These are phyloP conservation scores for Muntiacus muntjak DNA, from an alignment of 2,113 vertebrate species.

Conservation along the genomic window DNA sequence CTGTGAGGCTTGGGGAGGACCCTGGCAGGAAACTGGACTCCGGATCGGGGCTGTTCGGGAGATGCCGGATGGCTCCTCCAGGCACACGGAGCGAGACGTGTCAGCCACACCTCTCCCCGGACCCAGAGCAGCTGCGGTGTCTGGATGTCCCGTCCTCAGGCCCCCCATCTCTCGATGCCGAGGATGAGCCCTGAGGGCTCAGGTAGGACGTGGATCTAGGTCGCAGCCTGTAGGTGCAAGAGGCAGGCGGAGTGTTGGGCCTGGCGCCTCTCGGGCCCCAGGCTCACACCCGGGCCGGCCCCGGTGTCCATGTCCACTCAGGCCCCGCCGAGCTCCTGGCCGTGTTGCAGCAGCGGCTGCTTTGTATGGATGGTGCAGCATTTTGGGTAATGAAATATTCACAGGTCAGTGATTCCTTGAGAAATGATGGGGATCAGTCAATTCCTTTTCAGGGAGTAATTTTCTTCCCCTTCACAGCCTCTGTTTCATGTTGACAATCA, in stretches of 20 bases:
- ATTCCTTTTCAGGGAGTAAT: slow-evolving; percentile 96
- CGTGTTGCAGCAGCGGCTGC: slow-evolving; percentile 23
- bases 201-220: background rate
- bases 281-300: background rate
- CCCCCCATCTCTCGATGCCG: background rate
- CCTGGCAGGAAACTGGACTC: background rate
- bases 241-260: fast-evolving
- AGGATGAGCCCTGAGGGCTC: background rate
- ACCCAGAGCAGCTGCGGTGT: fast-evolving
- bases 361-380: slow-evolving; percentile 89
- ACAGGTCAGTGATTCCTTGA: slow-evolving; percentile 90
- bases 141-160: fast-evolving
- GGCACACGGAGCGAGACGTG: fast-evolving
- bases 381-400: slow-evolving; percentile 95
- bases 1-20: background rate
- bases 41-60: fast-evolving
- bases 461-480: slow-evolving; percentile 85
- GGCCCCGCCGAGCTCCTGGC: background rate
- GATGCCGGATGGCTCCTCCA: fast-evolving
- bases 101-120: fast-evolving
- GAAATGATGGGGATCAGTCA: slow-evolving; percentile 96
- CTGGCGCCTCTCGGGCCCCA: fast-evolving
- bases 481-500: slow-evolving; percentile 88
- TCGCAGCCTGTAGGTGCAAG: background rate
- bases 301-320: fast-evolving